A percentile compares a stretch with the other conserved stretches of the same genome.
Conservation (phyloP, 2,113 vertebrate species). For the Leptocoma aspasia region DNA sequence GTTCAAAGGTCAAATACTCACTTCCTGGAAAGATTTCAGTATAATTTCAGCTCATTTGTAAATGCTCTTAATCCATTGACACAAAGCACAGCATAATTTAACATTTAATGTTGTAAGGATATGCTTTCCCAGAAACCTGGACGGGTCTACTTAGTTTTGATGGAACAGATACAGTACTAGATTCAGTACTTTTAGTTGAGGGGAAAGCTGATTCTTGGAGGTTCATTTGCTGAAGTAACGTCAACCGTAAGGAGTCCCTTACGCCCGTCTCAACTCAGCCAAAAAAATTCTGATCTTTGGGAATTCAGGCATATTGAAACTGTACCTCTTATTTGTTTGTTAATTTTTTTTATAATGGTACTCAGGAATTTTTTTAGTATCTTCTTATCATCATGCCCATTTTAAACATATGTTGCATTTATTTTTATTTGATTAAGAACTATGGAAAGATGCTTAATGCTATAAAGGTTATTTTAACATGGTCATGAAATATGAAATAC, state of each 20-base stretch:
- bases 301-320: background rate
- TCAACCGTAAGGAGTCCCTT: background rate
- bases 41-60: background rate
- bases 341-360: background rate
- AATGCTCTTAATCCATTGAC: background rate
- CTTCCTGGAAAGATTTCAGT: background rate
- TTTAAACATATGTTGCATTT: background rate
- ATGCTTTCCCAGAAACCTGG: background rate
- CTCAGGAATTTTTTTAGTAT: background rate
- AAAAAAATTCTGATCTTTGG: background rate
- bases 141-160: background rate
- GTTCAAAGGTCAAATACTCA: background rate
- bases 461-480: background rate
- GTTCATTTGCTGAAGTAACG: background rate
- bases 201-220: background rate
- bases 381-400: background rate
- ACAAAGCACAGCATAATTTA: background rate
- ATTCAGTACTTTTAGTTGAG: background rate
- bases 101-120: background rate
- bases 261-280: background rate
- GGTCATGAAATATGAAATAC: background rate
- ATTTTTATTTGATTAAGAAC: background rate
- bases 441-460: background rate
- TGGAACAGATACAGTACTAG: background rate
- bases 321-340: rapidly evolving